Evolutionary conservation across 2,113 vertebrate genomes (phyloP).

Genomic region (Menura novaehollandiae): DNA sequence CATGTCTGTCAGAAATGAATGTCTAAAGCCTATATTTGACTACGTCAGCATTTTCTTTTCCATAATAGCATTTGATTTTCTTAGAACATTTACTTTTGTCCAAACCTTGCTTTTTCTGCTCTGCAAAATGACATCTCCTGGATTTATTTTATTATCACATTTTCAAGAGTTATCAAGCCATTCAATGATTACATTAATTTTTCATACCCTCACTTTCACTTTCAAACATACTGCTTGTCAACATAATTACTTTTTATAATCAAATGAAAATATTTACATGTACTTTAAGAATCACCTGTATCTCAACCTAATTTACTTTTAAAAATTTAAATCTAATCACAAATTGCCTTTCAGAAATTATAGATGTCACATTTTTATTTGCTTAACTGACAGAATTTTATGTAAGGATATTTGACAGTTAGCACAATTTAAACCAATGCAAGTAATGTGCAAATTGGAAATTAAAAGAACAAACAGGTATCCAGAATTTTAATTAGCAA

Average conservation of each 20-base stretch:
- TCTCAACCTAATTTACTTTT: constrained; percentile 20
- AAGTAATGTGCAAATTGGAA: background rate
- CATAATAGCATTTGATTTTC: background rate
- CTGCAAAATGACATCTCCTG: background rate
- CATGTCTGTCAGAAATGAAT: background rate
- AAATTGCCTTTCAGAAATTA: constrained; percentile 30
- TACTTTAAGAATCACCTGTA: constrained; percentile 6
- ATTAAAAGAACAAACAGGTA: background rate
- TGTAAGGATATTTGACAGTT: background rate
- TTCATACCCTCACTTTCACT: constrained; percentile 39
- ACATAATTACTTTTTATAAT: constrained; percentile 61
- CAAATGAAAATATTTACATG: constrained; percentile 61
- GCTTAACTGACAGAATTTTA: background rate
- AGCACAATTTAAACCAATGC: background rate
- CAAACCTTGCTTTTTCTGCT: background rate
- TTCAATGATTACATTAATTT: constrained; percentile 57
- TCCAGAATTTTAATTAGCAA: background rate
- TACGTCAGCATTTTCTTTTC: background rate
- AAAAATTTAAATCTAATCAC: constrained; percentile 6
- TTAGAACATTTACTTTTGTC: constrained; percentile 1
- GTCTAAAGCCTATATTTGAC: background rate
- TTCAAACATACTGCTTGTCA: constrained; percentile 42
- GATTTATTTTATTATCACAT: constrained; percentile 43
- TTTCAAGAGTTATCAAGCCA: constrained; percentile 47
- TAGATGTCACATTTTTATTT: constrained; percentile 17